Evolutionary conservation across 2,888 invertebrate species (phyloP).

Genomic region (Boloria selene): DNA sequence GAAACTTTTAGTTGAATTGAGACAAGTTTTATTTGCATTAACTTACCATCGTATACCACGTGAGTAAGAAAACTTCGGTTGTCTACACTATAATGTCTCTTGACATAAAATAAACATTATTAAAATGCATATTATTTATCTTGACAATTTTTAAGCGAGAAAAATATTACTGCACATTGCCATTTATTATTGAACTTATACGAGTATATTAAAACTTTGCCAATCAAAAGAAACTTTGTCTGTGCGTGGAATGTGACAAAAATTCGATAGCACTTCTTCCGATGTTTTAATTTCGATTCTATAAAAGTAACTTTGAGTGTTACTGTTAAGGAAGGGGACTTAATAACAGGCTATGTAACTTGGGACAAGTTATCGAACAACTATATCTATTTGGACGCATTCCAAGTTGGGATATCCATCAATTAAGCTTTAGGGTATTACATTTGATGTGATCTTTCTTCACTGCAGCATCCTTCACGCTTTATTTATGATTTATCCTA

Average conservation of each 20-base stretch:
- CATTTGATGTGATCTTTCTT: conserved; percentile 15
- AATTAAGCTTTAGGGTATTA: conserved; percentile 39
- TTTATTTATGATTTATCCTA: background rate
- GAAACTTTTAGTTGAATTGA: no score
- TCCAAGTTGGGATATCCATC: conserved; percentile 39
- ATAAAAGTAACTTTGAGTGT: background rate
- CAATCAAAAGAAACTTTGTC: background rate
- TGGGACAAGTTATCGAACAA: conserved; percentile 29
- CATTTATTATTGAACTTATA: no score
- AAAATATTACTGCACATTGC: no score
- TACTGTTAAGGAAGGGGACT: conserved; percentile 1
- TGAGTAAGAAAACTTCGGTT: no score
- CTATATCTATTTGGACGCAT: conserved; percentile 37
- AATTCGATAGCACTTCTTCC: conserved; percentile 1
- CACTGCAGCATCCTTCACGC: conserved; percentile 18
- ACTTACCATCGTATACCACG: no score
- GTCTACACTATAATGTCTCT: no score
- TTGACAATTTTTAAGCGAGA: no score
- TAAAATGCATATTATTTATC: no score
- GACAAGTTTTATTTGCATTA: no score
- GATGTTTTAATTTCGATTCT: conserved; percentile 11
- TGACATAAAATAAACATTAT: no score
- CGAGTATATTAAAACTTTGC: no score
- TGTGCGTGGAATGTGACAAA: background rate
- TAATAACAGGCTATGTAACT: conserved; percentile 28